A percentile compares a stretch with the other conserved stretches of the same genome.
These are phyloP conservation scores for Neogobius melanostomus DNA, from an alignment of 2,113 vertebrate species.

Conservation along the genomic window DNA sequence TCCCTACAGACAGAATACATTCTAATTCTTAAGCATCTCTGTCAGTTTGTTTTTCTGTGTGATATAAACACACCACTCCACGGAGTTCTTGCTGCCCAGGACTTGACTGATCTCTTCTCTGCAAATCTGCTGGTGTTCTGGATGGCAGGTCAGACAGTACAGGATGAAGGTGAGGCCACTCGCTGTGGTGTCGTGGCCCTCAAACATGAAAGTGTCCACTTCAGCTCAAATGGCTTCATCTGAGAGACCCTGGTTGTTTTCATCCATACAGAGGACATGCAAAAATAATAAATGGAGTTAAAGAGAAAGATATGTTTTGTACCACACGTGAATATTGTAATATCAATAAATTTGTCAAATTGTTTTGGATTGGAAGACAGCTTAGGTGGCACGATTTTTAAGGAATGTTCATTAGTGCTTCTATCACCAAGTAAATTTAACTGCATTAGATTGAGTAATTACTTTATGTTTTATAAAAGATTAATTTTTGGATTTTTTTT, in stretches of 20 bases:
- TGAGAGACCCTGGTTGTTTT: slow-evolving; percentile 78
- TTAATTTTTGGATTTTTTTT: too few species aligned
- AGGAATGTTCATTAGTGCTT: too few species aligned
- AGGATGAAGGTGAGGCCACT: slow-evolving; percentile 85
- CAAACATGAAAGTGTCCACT: slow-evolving; percentile 94
- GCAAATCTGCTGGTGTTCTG: slow-evolving; percentile 84
- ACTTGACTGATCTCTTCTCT: slow-evolving; percentile 80
- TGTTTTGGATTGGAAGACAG: too few species aligned
- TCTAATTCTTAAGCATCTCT: not conserved
- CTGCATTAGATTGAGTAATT: too few species aligned
- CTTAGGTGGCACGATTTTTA: too few species aligned
- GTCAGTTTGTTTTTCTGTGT: not conserved
- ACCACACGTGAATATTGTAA: too few species aligned
- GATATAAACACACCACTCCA: slow-evolving; percentile 80
- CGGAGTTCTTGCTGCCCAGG: slow-evolving; percentile 67
- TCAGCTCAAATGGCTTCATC: slow-evolving; percentile 85
- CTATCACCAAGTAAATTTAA: too few species aligned
- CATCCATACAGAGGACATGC: slow-evolving; percentile 68
- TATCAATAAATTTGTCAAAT: too few species aligned
- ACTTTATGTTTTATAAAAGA: too few species aligned
- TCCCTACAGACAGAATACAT: slow-evolving; percentile 75
- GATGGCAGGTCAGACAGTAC: slow-evolving; percentile 82
- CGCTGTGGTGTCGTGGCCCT: slow-evolving; percentile 88
- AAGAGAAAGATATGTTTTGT: not conserved
- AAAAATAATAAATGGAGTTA: not conserved